Conservation (phyloP, 1,140 invertebrate species). For the Octopus bimaculoides region DNA sequence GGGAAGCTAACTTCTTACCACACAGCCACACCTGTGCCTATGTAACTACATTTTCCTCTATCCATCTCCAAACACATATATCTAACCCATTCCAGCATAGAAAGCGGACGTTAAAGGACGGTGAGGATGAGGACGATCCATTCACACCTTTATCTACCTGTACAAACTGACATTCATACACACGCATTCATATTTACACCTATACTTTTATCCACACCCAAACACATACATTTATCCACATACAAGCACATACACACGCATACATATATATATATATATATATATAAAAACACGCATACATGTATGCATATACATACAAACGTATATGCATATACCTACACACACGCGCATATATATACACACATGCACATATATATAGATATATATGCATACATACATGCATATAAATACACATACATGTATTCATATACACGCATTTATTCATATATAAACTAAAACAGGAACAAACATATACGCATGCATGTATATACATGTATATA, state of each 20-base stretch:
- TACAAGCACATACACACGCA: background rate
- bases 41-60: too few relatives aligned
- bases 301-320: background rate
- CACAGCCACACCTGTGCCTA: too few relatives aligned
- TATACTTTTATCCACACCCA: background rate
- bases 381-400: background rate
- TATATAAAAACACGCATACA: background rate
- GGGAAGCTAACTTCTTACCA: too few relatives aligned
- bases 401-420: background rate
- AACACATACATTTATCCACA: background rate
- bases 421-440: background rate
- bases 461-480: background rate
- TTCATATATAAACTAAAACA: background rate
- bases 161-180: background rate
- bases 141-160: too few relatives aligned
- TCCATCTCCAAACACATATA: too few relatives aligned
- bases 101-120: too few relatives aligned
- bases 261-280: background rate
- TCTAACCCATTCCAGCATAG: too few relatives aligned
- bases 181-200: background rate
- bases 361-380: background rate
- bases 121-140: too few relatives aligned
- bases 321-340: background rate
- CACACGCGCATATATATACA: background rate
- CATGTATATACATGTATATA: background rate